These are phyloP conservation scores for Sicus ferrugineus DNA, from an alignment of 2,888 invertebrate genomes.

Conservation along the genomic window DNA sequence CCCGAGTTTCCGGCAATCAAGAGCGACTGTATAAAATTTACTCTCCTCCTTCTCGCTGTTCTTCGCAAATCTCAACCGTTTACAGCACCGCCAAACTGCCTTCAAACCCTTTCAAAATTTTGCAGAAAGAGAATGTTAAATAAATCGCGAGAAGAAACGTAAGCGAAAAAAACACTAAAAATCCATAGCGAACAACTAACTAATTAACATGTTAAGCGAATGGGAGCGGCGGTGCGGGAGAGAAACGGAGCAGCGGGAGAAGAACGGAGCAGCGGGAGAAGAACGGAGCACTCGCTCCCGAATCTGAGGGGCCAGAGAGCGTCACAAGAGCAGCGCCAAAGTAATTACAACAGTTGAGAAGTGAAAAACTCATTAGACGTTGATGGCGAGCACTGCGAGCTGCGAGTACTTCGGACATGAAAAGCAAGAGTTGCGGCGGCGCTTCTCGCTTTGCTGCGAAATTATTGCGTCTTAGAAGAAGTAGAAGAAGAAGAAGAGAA, in stretches of 20 bases:
- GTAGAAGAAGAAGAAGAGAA: neutral
- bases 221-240: neutral
- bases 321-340: neutral
- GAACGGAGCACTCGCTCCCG: too few species aligned
- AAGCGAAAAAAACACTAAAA: neutral
- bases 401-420: too few species aligned
- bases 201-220: slow-evolving; percentile 12
- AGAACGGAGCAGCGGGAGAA: neutral
- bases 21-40: too few species aligned
- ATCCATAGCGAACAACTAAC: too few species aligned
- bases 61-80: too few species aligned
- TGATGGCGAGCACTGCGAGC: too few species aligned
- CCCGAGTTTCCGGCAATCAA: too few species aligned
- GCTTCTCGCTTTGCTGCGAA: neutral
- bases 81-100: too few species aligned
- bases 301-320: neutral
- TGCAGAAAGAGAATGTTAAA: neutral
- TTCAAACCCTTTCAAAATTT: neutral
- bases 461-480: neutral
- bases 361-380: neutral
- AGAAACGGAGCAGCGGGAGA: neutral
- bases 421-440: too few species aligned
- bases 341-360: neutral
- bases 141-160: neutral
- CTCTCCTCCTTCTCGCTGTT: neutral